These are phyloP conservation scores for Leistus spinibarbis DNA, from an alignment of 2,888 invertebrate species.

Conservation along the genomic window DNA sequence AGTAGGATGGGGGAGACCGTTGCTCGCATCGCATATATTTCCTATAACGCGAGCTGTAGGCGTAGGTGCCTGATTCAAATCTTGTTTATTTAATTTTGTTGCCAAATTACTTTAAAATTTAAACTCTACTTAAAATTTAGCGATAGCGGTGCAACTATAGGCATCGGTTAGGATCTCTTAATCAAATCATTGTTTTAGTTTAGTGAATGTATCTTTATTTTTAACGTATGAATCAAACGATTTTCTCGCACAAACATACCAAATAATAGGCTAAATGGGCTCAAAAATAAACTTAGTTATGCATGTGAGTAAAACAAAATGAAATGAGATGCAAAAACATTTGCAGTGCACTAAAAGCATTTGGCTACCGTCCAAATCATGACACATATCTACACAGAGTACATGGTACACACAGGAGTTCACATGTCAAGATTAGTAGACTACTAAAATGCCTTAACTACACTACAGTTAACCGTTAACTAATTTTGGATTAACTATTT, in stretches of 20 bases:
- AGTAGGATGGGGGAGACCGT: no score
- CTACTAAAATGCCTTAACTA: background rate
- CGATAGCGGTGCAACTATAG: no score
- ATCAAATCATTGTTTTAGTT: no score
- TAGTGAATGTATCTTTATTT: no score
- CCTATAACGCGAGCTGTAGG: no score
- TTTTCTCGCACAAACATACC: background rate
- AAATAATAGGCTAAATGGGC: background rate
- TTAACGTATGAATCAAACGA: background rate
- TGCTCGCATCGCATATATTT: no score
- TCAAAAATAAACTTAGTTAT: background rate
- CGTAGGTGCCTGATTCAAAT: no score
- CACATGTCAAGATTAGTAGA: conserved; percentile 10
- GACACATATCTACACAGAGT: no score
- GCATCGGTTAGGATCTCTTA: no score
- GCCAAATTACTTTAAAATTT: no score
- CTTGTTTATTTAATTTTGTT: no score
- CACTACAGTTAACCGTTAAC: background rate
- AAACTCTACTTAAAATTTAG: no score
- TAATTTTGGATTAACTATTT: conserved; percentile 1
- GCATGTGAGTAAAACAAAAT: background rate
- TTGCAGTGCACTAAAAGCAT: background rate
- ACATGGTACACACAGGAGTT: conserved; percentile 1
- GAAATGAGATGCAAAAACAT: background rate
- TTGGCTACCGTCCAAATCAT: background rate